A percentile compares a stretch with the other conserved stretches of the same genome.
phyloP scores from a whole-genome alignment of 2,113 vertebrate species.

The Pituophis catenifer region DNA sequence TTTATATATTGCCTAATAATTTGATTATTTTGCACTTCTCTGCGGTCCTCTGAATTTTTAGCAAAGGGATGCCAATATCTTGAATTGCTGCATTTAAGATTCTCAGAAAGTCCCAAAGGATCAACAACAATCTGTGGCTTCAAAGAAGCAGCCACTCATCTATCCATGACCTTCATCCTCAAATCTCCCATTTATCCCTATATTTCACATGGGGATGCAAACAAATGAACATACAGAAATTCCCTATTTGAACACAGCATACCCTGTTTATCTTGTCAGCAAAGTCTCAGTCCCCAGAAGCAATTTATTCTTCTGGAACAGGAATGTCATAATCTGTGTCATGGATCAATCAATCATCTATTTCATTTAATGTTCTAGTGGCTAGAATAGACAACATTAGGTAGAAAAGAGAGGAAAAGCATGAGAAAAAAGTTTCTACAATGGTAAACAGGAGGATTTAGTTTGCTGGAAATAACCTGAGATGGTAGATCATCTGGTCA shows the following conservation, averaged over 20 bases:
- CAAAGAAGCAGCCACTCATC: rapidly evolving
- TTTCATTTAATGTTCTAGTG: conserved; percentile 34
- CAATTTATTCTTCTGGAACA: conserved; percentile 8
- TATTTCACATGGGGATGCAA: neutral
- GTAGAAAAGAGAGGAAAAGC: neutral
- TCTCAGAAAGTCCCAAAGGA: neutral
- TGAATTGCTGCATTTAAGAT: neutral
- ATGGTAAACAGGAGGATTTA: neutral
- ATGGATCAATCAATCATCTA: neutral
- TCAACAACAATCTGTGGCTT: rapidly evolving
- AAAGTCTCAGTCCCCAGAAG: neutral
- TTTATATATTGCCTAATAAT: conserved; percentile 37
- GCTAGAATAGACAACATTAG: neutral
- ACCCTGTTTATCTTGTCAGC: conserved; percentile 24
- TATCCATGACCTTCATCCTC: neutral
- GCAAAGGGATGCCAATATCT: neutral
- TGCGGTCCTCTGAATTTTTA: neutral
- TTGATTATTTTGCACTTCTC: neutral
- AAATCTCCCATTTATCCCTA: rapidly evolving
- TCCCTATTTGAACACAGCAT: neutral
- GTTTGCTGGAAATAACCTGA: neutral
- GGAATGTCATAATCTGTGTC: conserved; percentile 26
- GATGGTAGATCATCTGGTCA: neutral
- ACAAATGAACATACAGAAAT: neutral
- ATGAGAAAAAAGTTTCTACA: neutral